Evolutionary conservation across 2,888 invertebrate species (phyloP).

Genomic region (Agrochola circellaris): DNA sequence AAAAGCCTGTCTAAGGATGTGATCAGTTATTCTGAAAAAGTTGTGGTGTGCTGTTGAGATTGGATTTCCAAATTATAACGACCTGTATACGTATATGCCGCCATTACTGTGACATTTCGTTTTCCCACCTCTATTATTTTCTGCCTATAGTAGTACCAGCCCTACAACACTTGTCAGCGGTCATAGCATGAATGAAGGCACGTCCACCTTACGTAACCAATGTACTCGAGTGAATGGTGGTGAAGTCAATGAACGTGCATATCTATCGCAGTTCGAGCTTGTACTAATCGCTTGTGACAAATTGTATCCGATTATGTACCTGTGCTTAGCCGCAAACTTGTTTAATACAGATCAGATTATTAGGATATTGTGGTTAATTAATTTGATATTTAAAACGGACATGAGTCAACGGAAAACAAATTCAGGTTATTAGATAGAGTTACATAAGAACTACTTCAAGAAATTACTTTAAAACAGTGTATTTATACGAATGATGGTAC

Average conservation of each 20-base stretch:
- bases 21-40: background rate
- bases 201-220: constrained; percentile 34
- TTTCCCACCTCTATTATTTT: background rate
- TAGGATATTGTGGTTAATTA: constrained; percentile 6
- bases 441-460: background rate
- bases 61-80: background rate
- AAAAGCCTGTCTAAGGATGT: background rate
- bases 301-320: constrained; percentile 25
- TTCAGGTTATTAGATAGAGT: background rate
- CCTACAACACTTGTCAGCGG: background rate
- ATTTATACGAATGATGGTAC: background rate
- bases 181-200: constrained; percentile 46
- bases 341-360: background rate
- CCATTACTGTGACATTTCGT: background rate
- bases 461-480: background rate
- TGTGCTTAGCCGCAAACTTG: constrained; percentile 3
- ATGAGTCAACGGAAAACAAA: background rate
- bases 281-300: constrained; percentile 40
- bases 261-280: constrained; percentile 9
- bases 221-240: constrained; percentile 40
- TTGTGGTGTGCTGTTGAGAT: background rate
- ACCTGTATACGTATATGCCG: background rate
- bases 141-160: background rate
- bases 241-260: constrained; percentile 31
- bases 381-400: constrained; percentile 3